These are phyloP conservation scores for Heliothis virescens DNA, from an alignment of 1,140 invertebrate genomes.

Conservation along the genomic window DNA sequence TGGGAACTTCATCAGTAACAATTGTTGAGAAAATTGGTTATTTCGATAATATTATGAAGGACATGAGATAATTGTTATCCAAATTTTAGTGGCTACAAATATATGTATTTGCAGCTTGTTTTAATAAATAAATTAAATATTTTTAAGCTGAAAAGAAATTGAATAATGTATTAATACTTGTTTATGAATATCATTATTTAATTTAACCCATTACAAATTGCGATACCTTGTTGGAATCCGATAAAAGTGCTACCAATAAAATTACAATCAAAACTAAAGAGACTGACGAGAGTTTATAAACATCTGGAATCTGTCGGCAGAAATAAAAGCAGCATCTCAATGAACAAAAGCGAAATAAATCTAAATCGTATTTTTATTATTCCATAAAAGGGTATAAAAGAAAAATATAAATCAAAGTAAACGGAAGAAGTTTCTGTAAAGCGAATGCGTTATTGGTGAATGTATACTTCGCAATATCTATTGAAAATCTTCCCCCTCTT, in stretches of 20 bases:
- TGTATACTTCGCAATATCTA: slow-evolving; percentile 14
- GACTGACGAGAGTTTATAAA: slow-evolving; percentile 16
- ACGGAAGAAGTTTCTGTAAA: slow-evolving; percentile 22
- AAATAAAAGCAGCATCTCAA: slow-evolving; percentile 28
- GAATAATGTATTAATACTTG: too few species aligned
- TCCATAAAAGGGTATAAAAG: slow-evolving; percentile 15
- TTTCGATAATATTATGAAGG: too few species aligned
- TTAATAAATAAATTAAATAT: too few species aligned
- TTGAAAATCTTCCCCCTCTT: slow-evolving; percentile 8
- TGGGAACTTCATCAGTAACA: neutral
- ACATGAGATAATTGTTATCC: too few species aligned
- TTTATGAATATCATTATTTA: neutral
- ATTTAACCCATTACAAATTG: too few species aligned
- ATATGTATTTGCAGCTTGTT: too few species aligned
- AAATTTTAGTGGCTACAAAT: too few species aligned
- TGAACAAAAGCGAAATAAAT: slow-evolving; percentile 36
- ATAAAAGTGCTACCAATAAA: neutral
- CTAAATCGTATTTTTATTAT: slow-evolving; percentile 43
- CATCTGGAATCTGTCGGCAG: slow-evolving; percentile 25
- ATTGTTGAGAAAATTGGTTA: too few species aligned
- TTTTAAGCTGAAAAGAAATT: too few species aligned
- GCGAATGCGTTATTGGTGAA: slow-evolving; percentile 13
- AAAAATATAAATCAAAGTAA: slow-evolving; percentile 21
- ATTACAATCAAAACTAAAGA: slow-evolving; percentile 7
- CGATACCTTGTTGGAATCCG: too few species aligned